phyloP scores from a whole-genome alignment of 2,113 vertebrate species.

The Otolemur garnettii region DNA sequence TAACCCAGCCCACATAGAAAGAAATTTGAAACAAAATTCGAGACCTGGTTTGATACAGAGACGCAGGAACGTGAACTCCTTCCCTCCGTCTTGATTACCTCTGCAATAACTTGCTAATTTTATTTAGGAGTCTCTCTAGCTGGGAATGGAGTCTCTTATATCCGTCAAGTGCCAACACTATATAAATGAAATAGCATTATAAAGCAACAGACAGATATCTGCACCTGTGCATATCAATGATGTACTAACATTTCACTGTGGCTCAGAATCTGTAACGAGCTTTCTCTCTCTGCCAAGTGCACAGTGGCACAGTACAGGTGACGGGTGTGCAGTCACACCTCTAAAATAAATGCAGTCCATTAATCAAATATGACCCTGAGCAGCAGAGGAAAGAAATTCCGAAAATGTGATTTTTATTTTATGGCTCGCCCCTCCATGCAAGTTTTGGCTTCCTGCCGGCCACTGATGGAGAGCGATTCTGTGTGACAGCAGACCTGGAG shows the following conservation, averaged over 20 bases:
- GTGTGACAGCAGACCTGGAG: background rate
- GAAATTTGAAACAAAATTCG: conserved; percentile 59
- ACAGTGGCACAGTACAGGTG: conserved; percentile 5
- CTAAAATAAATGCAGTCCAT: conserved; percentile 60
- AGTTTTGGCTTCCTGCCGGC: background rate
- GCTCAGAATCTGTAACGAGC: background rate
- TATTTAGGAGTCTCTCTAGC: conserved; percentile 74
- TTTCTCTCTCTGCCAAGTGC: conserved; percentile 7
- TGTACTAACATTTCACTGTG: conserved; percentile 31
- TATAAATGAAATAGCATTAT: conserved; percentile 78
- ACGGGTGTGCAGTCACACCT: conserved; percentile 12
- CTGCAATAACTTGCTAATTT: conserved; percentile 69
- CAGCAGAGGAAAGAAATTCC: conserved; percentile 56
- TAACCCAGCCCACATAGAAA: background rate
- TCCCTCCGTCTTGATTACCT: conserved; percentile 67
- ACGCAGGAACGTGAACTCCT: conserved; percentile 66
- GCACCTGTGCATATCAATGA: conserved; percentile 80
- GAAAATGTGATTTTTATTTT: conserved; percentile 73
- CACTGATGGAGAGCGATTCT: conserved; percentile 10
- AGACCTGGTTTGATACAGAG: conserved; percentile 30
- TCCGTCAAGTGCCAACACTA: conserved; percentile 69
- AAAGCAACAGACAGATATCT: conserved; percentile 75
- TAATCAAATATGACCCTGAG: conserved; percentile 45
- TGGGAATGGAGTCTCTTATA: conserved; percentile 66
- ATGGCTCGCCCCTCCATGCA: conserved; percentile 37